A percentile compares a stretch with the other conserved stretches of the same genome.
These are phyloP conservation scores for Archips xylosteana DNA, from an alignment of 2,888 invertebrate species.

Conservation along the genomic window DNA sequence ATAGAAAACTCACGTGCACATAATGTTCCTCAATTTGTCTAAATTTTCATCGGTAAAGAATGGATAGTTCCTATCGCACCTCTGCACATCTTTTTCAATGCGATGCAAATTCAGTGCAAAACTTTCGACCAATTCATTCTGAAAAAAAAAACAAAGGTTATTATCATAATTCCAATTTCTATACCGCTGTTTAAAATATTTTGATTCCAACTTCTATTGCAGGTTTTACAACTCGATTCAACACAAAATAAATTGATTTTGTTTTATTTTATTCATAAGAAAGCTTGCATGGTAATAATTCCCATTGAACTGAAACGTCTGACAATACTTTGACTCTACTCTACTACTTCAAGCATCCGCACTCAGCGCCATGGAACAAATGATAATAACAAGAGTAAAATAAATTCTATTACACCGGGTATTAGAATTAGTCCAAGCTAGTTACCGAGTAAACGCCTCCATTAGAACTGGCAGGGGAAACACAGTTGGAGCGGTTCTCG, in stretches of 20 bases:
- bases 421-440: not conserved
- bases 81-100: conserved; percentile 98
- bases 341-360: too few species aligned
- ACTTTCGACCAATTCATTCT: conserved; percentile 93
- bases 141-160: conserved; percentile 53
- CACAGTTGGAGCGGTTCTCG: conserved; percentile 87
- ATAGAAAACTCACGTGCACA: conserved; percentile 93
- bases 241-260: too few species aligned
- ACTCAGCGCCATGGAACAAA: too few species aligned
- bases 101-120: conserved; percentile 96
- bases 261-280: too few species aligned
- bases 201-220: too few species aligned
- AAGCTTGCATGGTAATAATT: too few species aligned
- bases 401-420: too few species aligned
- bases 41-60: conserved; percentile 96
- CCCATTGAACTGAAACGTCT: too few species aligned
- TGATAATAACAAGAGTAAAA: too few species aligned
- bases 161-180: not conserved
- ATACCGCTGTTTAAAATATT: not conserved
- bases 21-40: conserved; percentile 96
- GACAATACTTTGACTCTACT: too few species aligned
- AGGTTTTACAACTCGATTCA: too few species aligned
- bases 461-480: conserved; percentile 95
- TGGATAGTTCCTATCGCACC: conserved; percentile 97
- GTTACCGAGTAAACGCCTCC: conserved; percentile 94